These are phyloP conservation scores for Perca schrenkii DNA, from an alignment of 2,113 vertebrate species.

Conservation along the genomic window DNA sequence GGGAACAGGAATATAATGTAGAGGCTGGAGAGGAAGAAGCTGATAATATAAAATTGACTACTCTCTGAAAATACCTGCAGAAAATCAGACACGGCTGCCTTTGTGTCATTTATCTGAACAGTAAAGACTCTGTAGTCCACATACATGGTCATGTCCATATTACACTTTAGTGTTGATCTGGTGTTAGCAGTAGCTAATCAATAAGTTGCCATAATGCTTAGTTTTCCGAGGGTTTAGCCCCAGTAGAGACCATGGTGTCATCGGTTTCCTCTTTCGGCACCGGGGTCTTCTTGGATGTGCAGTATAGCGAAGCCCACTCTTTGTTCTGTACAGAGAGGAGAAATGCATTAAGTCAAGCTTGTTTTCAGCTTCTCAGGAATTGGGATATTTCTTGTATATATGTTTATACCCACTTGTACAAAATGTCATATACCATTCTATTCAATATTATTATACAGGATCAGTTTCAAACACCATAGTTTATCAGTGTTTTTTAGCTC, in stretches of 20 bases:
- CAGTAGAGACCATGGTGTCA: not conserved
- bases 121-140: conserved; percentile 43
- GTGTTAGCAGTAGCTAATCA: not conserved
- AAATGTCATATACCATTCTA: not conserved
- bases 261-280: not conserved
- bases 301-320: not conserved
- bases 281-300: not conserved
- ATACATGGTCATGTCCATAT: conserved; percentile 77
- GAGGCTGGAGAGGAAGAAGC: conserved; percentile 89
- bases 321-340: conserved; percentile 5
- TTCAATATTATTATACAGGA: not conserved
- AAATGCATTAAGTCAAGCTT: not conserved
- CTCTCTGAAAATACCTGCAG: conserved; percentile 67
- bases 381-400: not conserved
- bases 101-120: conserved; percentile 70
- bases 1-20: conserved; percentile 92
- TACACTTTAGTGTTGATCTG: not conserved
- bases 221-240: not conserved
- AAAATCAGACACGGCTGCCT: conserved; percentile 52
- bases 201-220: conserved; percentile 13
- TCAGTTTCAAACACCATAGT: not conserved
- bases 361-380: not conserved
- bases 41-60: conserved; percentile 83
- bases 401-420: not conserved
- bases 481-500: not conserved